Evolutionary conservation across 2,888 invertebrate genomes (phyloP).

Genomic region (Amphimallon solstitiale): DNA sequence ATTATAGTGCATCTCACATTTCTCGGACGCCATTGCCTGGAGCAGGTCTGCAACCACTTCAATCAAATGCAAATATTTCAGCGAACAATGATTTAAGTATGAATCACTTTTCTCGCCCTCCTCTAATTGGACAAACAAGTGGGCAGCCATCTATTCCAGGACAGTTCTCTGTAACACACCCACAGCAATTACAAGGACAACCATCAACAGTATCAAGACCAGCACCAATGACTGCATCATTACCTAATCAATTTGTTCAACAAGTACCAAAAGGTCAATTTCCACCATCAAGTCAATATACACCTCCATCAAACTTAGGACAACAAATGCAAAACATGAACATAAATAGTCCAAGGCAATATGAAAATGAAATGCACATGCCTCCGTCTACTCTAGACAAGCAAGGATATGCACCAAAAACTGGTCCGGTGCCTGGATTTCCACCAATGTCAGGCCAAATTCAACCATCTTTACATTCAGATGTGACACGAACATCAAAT

Average conservation of each 20-base stretch:
- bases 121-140: constrained; percentile 32
- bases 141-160: constrained; percentile 45
- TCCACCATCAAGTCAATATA: constrained; percentile 32
- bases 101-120: constrained; percentile 37
- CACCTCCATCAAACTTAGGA: constrained; percentile 47
- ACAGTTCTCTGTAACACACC: constrained; percentile 41
- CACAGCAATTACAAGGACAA: no score
- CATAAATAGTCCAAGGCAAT: constrained; percentile 56
- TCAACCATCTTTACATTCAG: constrained; percentile 12
- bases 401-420: constrained; percentile 14
- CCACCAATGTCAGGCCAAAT: constrained; percentile 28
- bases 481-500: constrained; percentile 1
- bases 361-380: constrained; percentile 44
- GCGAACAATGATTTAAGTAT: constrained; percentile 9
- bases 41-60: constrained; percentile 11
- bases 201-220: constrained; percentile 28
- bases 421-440: constrained; percentile 26
- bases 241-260: constrained; percentile 48
- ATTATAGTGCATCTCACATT: constrained; percentile 45
- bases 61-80: not conserved
- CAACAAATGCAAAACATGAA: constrained; percentile 63
- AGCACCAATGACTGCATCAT: not conserved
- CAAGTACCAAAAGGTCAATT: constrained; percentile 46
- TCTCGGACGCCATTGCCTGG: not conserved
- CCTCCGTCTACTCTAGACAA: constrained; percentile 35